Conservation (phyloP, 2,888 invertebrate species). For the Pristionchus arcanus region DNA sequence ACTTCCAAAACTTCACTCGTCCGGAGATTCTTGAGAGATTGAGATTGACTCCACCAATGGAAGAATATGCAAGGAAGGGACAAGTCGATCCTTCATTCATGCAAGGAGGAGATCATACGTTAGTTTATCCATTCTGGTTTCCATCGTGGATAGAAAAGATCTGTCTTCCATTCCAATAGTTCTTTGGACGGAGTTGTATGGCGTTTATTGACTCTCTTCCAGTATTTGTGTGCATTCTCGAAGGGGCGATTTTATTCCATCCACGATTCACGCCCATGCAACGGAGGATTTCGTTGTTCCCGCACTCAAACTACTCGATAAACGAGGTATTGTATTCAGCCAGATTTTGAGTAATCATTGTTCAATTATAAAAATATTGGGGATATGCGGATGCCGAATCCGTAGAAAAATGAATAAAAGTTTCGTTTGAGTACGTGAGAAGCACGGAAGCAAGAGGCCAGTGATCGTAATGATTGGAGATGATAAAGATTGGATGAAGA, state of each 20-base stretch:
- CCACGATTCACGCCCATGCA: constrained; percentile 43
- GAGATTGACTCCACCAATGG: constrained; percentile 4
- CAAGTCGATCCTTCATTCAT: constrained; percentile 7
- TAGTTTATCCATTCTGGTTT: not conserved
- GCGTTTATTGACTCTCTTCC: not conserved
- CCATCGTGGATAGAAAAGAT: not conserved
- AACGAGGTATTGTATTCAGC: not conserved
- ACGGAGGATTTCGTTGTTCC: constrained; percentile 33
- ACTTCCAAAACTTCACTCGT: constrained; percentile 22
- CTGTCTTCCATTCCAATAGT: not conserved
- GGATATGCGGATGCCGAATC: no score
- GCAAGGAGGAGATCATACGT: constrained; percentile 25
- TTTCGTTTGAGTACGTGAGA: not conserved
- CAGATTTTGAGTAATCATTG: no score
- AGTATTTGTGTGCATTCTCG: constrained; percentile 49
- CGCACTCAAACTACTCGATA: constrained; percentile 26
- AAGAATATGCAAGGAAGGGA: constrained; percentile 10
- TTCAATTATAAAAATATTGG: no score
- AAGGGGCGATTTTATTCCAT: constrained; percentile 42
- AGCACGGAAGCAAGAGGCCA: not conserved
- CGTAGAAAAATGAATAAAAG: no score
- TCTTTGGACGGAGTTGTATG: not conserved
- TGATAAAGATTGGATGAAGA: constrained; percentile 41
- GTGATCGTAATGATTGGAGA: constrained; percentile 43
- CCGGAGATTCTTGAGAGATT: not conserved